Conservation (phyloP, 1,140 invertebrate species). For the Rhopalosiphum padi region DNA sequence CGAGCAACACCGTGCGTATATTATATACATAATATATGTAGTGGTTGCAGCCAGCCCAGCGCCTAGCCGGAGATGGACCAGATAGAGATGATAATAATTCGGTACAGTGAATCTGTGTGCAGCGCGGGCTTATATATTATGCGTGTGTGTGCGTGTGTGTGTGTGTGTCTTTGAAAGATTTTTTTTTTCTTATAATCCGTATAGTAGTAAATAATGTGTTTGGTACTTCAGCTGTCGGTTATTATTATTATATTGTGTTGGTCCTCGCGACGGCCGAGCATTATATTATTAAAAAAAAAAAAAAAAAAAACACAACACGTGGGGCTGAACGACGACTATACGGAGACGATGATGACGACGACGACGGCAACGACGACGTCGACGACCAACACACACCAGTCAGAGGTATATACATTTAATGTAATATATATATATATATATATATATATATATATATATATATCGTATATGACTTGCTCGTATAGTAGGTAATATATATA, state of each 20-base stretch:
- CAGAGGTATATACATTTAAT: not conserved
- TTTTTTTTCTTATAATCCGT: conserved; percentile 38
- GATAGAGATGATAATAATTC: conserved; percentile 31
- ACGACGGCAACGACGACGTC: not conserved
- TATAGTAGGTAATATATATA: not conserved
- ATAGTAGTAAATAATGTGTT: conserved; percentile 54
- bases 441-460: not conserved
- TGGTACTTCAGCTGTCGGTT: conserved; percentile 54
- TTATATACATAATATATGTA: not conserved
- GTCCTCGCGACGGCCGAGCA: conserved; percentile 23
- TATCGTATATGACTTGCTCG: not conserved
- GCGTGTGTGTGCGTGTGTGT: not conserved
- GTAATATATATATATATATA: not conserved
- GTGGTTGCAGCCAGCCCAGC: not conserved
- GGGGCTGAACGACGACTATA: not conserved
- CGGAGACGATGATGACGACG: not conserved
- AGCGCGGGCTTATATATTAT: not conserved
- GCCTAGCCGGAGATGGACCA: not conserved
- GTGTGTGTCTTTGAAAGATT: conserved; percentile 28
- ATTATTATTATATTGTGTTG: conserved; percentile 50
- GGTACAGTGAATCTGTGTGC: conserved; percentile 26
- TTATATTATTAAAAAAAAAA: conserved; percentile 39
- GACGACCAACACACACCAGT: conserved; percentile 21
- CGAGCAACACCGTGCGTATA: not conserved
- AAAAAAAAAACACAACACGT: not conserved